Percentiles rank a stretch among this genome's conserved stretches.
These are phyloP conservation scores for Drosophila neocordata DNA, from an alignment of 1,140 invertebrate genomes.

Conservation along the genomic window DNA sequence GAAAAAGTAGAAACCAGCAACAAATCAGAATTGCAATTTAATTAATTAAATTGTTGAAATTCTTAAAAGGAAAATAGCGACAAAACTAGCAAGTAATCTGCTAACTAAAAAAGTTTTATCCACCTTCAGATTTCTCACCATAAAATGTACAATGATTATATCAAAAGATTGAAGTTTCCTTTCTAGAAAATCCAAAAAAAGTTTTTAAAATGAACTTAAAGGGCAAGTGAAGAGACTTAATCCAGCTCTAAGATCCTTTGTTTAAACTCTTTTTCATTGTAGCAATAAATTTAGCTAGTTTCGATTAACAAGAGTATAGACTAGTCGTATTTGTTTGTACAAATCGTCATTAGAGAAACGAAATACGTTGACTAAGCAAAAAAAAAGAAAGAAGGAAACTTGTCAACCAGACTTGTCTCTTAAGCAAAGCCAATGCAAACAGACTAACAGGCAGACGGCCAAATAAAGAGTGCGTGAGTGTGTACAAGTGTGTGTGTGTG, in stretches of 20 bases:
- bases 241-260: not conserved
- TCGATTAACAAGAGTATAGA: not conserved
- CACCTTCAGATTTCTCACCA: constrained; percentile 2
- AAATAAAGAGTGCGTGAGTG: not conserved
- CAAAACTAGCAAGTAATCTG: constrained; percentile 4
- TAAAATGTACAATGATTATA: not conserved
- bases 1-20: not conserved
- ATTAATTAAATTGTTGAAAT: constrained; percentile 73
- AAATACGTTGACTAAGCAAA: constrained; percentile 8
- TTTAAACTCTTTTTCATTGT: not conserved
- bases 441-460: constrained; percentile 33
- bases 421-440: not conserved
- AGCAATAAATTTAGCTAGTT: not conserved
- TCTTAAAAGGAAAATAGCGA: constrained; percentile 16
- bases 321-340: not conserved
- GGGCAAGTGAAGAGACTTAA: not conserved
- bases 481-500: no score
- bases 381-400: not conserved
- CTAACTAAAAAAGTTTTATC: not conserved
- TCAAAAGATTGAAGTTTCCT: not conserved
- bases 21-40: constrained; percentile 66
- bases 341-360: not conserved
- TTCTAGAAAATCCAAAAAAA: not conserved
- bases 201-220: no score
- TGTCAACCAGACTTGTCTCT: constrained; percentile 8